A percentile compares a stretch with the other conserved stretches of the same genome.
Conservation (phyloP, 2,888 invertebrate species). For the Macaria notata region DNA sequence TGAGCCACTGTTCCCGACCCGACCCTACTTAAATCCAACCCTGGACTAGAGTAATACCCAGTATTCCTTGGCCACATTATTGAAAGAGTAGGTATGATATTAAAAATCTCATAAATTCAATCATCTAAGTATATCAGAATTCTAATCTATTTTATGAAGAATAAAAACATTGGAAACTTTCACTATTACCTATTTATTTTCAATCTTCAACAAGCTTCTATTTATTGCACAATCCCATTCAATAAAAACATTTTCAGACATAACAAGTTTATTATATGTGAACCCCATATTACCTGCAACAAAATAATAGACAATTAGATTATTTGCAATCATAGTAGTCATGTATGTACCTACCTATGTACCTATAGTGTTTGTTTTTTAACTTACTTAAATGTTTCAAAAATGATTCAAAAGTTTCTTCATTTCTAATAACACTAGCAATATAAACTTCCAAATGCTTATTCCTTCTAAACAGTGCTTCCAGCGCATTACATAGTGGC, state of each 20-base stretch:
- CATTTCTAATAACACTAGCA: constrained; percentile 82
- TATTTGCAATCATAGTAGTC: not conserved
- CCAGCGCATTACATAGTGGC: constrained; percentile 57
- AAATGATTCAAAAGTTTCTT: constrained; percentile 83
- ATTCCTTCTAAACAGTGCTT: constrained; percentile 53
- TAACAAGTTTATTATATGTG: constrained; percentile 37
- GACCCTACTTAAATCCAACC: too few species aligned
- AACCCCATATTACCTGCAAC: constrained; percentile 53
- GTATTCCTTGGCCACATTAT: too few species aligned
- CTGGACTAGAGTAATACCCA: too few species aligned
- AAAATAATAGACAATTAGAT: constrained; percentile 7
- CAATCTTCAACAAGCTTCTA: constrained; percentile 56
- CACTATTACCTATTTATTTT: constrained; percentile 23
- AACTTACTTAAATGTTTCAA: constrained; percentile 77
- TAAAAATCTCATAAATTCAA: too few species aligned
- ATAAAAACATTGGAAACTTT: too few species aligned
- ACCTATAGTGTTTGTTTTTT: not conserved
- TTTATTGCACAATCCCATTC: constrained; percentile 55
- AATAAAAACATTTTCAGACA: constrained; percentile 41
- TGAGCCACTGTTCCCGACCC: too few species aligned
- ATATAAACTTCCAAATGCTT: constrained; percentile 55
- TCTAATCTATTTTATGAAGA: too few species aligned
- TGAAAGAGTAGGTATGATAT: too few species aligned
- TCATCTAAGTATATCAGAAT: too few species aligned
- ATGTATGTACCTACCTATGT: too few species aligned